These are phyloP conservation scores for Spilosoma lubricipeda DNA, from an alignment of 2,888 invertebrate genomes.

Conservation along the genomic window DNA sequence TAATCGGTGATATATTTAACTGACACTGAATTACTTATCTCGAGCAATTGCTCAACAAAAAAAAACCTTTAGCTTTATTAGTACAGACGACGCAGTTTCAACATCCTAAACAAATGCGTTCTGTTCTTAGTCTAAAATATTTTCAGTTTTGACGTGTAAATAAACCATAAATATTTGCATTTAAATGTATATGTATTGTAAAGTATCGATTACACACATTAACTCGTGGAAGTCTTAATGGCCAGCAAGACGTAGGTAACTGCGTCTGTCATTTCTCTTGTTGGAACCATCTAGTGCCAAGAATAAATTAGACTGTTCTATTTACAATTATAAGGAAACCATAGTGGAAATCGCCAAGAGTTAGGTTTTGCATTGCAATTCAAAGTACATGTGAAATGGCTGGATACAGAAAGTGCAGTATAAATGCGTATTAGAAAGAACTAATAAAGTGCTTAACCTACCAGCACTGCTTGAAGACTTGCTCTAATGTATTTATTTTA, in stretches of 20 bases:
- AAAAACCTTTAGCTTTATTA: no score
- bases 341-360: conserved; percentile 7
- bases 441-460: no score
- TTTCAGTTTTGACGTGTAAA: background rate
- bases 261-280: background rate
- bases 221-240: conserved; percentile 5
- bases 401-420: background rate
- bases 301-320: background rate
- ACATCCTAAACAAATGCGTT: background rate
- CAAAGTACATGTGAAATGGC: background rate
- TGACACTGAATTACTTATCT: no score
- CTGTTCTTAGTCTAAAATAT: background rate
- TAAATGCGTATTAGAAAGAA: no score
- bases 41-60: no score
- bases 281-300: conserved; percentile 6
- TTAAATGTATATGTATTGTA: background rate
- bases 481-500: no score
- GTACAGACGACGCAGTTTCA: background rate
- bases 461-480: no score
- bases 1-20: no score
- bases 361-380: background rate
- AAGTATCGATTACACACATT: conserved; percentile 1
- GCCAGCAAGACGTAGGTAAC: background rate
- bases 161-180: background rate
- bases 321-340: background rate